Conservation (phyloP, 2,797 vertebrate species). For the Valencia hispanica region DNA sequence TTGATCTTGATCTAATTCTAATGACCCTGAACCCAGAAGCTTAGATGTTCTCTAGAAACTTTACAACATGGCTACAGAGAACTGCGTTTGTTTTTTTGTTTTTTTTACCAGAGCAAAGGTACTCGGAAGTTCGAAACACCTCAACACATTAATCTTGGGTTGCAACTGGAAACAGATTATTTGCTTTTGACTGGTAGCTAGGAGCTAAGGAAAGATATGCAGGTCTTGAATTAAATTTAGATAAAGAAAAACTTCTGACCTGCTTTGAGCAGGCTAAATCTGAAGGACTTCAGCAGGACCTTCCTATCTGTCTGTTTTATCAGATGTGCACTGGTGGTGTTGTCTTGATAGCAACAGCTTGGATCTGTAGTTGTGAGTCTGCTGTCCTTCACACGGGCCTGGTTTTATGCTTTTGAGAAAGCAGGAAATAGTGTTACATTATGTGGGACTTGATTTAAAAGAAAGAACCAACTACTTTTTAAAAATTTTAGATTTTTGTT, state of each 20-base stretch:
- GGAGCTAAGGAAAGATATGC: constrained; percentile 61
- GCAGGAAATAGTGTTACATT: constrained; percentile 6
- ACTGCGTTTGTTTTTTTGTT: not conserved
- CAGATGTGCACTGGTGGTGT: constrained; percentile 40
- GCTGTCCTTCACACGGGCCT: constrained; percentile 7
- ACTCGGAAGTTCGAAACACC: constrained; percentile 28
- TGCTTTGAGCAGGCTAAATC: constrained; percentile 9
- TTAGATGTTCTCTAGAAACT: constrained; percentile 4
- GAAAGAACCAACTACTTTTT: not conserved
- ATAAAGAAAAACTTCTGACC: not conserved
- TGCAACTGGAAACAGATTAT: constrained; percentile 62
- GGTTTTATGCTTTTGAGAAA: constrained; percentile 28
- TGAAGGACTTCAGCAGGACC: constrained; percentile 33
- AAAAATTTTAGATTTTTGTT: constrained; percentile 15
- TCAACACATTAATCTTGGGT: constrained; percentile 65
- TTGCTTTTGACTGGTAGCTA: constrained; percentile 60
- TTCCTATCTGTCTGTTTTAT: constrained; percentile 51
- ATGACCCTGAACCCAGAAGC: constrained; percentile 12
- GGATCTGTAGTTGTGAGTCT: constrained; percentile 23
- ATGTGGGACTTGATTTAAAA: constrained; percentile 13
- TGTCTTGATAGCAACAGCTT: constrained; percentile 38
- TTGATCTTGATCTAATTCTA: not conserved
- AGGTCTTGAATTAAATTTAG: constrained; percentile 47
- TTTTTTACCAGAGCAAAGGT: not conserved
- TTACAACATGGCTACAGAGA: not conserved